A percentile compares a stretch with the other conserved stretches of the same genome.
Conservation (phyloP, 2,113 vertebrate species). For the Platycercus adscitus region DNA sequence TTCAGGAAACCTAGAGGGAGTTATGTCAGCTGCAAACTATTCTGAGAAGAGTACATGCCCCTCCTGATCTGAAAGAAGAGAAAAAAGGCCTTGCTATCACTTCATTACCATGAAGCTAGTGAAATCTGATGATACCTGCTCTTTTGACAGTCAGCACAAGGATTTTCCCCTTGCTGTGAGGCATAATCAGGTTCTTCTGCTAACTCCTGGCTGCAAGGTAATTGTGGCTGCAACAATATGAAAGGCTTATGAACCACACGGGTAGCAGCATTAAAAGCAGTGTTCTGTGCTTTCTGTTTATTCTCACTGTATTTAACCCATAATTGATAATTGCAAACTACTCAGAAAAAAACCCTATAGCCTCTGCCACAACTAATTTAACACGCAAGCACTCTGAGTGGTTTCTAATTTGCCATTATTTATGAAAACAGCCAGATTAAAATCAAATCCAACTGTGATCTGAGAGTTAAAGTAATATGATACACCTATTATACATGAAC, state of each 20-base stretch:
- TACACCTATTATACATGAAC: too few relatives aligned
- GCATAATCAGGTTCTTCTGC: not conserved
- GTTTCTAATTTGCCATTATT: not conserved
- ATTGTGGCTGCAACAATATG: not conserved
- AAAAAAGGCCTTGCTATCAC: not conserved
- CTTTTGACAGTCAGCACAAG: not conserved
- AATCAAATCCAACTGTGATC: not conserved
- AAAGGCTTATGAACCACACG: fast-evolving
- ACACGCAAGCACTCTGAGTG: not conserved
- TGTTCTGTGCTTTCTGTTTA: not conserved
- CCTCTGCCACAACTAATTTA: not conserved
- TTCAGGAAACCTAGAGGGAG: not conserved
- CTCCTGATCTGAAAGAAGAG: not conserved
- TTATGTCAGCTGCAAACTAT: not conserved
- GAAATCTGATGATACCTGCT: not conserved
- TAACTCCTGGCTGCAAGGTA: not conserved
- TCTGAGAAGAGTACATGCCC: not conserved
- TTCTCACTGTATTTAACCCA: not conserved
- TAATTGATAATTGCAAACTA: not conserved
- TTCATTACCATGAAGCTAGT: not conserved
- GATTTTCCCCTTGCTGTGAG: not conserved
- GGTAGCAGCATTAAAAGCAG: fast-evolving
- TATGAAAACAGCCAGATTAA: not conserved
- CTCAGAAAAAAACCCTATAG: not conserved
- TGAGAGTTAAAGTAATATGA: not conserved